Conservation (phyloP, 1,140 invertebrate genomes). For the Rhyzopertha dominica region DNA sequence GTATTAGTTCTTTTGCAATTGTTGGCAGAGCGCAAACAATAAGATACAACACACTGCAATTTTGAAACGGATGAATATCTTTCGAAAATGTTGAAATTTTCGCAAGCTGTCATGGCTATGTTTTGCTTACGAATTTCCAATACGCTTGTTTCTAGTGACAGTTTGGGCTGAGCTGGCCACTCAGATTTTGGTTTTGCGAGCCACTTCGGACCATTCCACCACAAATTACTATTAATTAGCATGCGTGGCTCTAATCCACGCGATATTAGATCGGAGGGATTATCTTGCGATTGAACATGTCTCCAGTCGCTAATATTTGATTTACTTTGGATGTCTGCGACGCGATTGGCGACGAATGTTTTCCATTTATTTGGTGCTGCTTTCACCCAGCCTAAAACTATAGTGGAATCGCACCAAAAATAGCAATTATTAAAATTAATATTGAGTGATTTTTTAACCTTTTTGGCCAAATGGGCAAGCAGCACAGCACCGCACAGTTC, state of each 20-base stretch:
- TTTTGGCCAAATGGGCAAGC: slow-evolving; percentile 26
- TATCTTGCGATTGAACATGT: slow-evolving; percentile 41
- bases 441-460: slow-evolving; percentile 22
- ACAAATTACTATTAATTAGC: slow-evolving; percentile 27
- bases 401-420: slow-evolving; percentile 46
- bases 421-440: slow-evolving; percentile 25
- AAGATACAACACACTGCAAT: slow-evolving; percentile 7
- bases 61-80: slow-evolving; percentile 5
- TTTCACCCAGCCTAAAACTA: slow-evolving; percentile 45
- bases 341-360: slow-evolving; percentile 44
- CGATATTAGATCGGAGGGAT: slow-evolving; percentile 47
- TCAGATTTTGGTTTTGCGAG: background rate
- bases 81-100: slow-evolving; percentile 4
- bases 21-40: slow-evolving; percentile 6
- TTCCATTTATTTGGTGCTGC: slow-evolving; percentile 32
- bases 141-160: background rate
- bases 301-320: slow-evolving; percentile 37
- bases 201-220: slow-evolving; percentile 36
- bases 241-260: slow-evolving; percentile 15
- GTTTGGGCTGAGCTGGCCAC: background rate
- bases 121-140: background rate
- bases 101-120: too few relatives aligned
- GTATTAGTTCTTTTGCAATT: slow-evolving; percentile 6
- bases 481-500: slow-evolving; percentile 37
- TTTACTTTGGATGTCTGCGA: slow-evolving; percentile 36